Percentiles rank a stretch among this genome's conserved stretches.
phyloP scores from a whole-genome alignment of 1,140 invertebrate species.

The Alviniconcha marisindica region DNA sequence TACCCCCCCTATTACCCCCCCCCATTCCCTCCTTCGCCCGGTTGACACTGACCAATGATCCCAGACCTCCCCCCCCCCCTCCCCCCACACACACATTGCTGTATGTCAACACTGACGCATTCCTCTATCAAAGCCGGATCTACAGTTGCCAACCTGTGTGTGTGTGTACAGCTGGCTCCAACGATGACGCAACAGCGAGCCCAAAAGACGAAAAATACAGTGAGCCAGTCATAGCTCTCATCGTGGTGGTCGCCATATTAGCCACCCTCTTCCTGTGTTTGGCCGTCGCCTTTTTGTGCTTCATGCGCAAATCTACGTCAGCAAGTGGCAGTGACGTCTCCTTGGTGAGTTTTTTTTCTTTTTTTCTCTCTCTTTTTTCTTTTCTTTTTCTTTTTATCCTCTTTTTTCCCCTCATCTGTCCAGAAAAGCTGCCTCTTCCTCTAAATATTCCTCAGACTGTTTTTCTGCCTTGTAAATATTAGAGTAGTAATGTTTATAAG shows the following conservation, averaged over 20 bases:
- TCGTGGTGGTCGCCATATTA: slow-evolving; percentile 39
- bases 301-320: neutral
- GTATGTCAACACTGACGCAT: too few relatives aligned
- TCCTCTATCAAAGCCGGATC: too few relatives aligned
- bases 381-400: neutral
- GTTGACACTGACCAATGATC: too few relatives aligned
- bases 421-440: neutral
- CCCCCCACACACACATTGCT: too few relatives aligned
- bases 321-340: slow-evolving; percentile 8
- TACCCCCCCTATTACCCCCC: too few relatives aligned
- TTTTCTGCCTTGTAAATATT: neutral
- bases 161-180: neutral
- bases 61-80: too few relatives aligned
- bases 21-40: too few relatives aligned
- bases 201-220: neutral
- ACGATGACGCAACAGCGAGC: neutral
- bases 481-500: too few relatives aligned
- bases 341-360: slow-evolving; percentile 11
- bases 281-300: slow-evolving; percentile 22
- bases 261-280: slow-evolving; percentile 37
- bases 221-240: slow-evolving; percentile 28
- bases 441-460: neutral
- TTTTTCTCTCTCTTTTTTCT: neutral
- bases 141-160: too few relatives aligned
- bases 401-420: neutral